Evolutionary conservation across 2,113 vertebrate genomes (phyloP).

Genomic region (Atherinomorus stipes): DNA sequence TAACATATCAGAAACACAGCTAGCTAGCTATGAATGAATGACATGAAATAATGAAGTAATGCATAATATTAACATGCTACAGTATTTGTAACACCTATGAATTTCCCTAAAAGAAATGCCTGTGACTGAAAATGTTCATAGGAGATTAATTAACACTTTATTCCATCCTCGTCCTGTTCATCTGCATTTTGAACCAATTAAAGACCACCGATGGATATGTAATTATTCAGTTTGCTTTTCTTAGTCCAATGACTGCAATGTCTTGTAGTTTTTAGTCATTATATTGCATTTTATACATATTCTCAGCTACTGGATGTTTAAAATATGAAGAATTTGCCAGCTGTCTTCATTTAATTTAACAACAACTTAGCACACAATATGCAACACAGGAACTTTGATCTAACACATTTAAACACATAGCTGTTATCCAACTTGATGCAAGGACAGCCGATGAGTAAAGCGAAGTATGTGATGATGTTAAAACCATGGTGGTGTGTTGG

Average conservation of each 20-base stretch:
- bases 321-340: neutral
- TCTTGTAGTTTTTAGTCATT: neutral
- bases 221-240: neutral
- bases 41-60: too few species aligned
- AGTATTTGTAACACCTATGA: too few species aligned
- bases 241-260: neutral
- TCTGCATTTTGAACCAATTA: neutral
- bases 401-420: constrained; percentile 11
- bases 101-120: neutral
- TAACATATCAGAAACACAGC: too few species aligned
- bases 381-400: neutral
- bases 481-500: too few species aligned
- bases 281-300: too few species aligned
- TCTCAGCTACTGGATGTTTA: constrained; percentile 1
- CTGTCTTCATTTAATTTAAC: neutral
- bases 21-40: too few species aligned
- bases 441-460: too few species aligned
- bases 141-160: too few species aligned
- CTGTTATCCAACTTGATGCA: too few species aligned
- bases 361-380: too few species aligned
- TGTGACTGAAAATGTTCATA: neutral
- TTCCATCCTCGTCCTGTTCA: neutral
- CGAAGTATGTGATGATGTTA: too few species aligned
- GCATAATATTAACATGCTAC: too few species aligned
- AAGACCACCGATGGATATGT: neutral